Conservation (phyloP, 2,797 vertebrate species). For the Sebastes iracundus region DNA sequence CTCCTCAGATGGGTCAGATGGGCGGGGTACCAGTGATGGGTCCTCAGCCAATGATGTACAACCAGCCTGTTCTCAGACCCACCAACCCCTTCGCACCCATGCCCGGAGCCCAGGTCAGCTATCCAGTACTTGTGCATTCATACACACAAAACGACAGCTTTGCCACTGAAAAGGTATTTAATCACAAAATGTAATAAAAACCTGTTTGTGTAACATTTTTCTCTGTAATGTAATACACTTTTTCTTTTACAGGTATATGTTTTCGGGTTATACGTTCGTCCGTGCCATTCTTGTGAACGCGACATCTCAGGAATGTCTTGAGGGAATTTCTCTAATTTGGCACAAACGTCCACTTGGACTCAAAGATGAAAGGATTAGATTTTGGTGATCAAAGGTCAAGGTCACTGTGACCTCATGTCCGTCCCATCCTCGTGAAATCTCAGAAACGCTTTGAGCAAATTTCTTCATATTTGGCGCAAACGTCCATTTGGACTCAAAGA, state of each 20-base stretch:
- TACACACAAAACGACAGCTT: not conserved
- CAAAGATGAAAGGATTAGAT: too few species aligned
- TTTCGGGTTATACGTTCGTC: too few species aligned
- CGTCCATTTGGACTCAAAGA: too few species aligned
- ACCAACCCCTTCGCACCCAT: conserved; percentile 88
- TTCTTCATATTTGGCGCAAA: too few species aligned
- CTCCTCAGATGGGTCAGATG: conserved; percentile 89
- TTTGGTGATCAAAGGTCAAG: too few species aligned
- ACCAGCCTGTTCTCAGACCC: conserved; percentile 88
- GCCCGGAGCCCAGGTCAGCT: conserved; percentile 86
- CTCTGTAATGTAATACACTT: not conserved
- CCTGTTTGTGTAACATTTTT: not conserved
- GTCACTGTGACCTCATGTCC: too few species aligned
- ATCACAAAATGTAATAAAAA: not conserved
- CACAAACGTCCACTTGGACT: too few species aligned
- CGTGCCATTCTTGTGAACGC: too few species aligned
- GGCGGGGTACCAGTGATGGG: conserved; percentile 86
- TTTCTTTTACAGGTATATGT: too few species aligned
- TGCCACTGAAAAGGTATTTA: not conserved
- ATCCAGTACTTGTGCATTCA: not conserved
- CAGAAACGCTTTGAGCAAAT: accelerated
- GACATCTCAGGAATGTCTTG: too few species aligned
- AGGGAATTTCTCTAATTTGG: too few species aligned
- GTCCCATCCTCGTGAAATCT: too few species aligned
- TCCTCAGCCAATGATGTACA: conserved; percentile 89